Evolutionary conservation across 1,140 invertebrate species (phyloP), one percentile per base, ranked within the genome.

Genomic region (Popillia japonica): DNA sequence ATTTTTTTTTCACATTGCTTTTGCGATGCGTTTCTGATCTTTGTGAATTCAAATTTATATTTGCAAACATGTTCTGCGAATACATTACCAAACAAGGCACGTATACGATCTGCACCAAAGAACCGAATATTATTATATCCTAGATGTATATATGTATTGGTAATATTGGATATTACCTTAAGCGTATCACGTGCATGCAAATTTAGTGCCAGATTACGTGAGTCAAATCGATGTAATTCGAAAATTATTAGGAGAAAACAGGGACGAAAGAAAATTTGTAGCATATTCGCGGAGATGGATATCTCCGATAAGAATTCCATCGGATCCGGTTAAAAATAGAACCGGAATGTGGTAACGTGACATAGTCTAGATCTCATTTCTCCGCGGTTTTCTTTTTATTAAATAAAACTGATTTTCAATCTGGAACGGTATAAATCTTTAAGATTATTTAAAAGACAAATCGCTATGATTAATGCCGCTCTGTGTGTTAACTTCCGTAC

Each of bases 171-270:
- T 55, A n/a, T 55, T 55, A 55, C 48, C 48, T 55, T 55, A 55
- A n/a, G 48, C 48, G 48, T 55, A 55, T 55, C 48, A 55, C 48
- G 48, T 55, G 0, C 17, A 55, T 55, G 48, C 48, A 55, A 55
- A 55, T 55, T 55, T 55, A 55, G n/a, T 6, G 14, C 48, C 48
- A 55, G 48, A 7, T 55, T 55, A 55, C 48, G 48, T 55, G 48
- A 55, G 48, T 55, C 6, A 55, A 55, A 55, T 55, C 48, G 48
- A 55, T 55, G 17, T 55, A 55, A 55, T 55, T 55, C 48, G 48
- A 55, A 55, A 34, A 55, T 55, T 55, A 55, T 55, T 55, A 55
- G 14, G 6, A n/a, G 48, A 55, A 55, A 20, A 17, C 14, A 3
- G 2, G 6, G n/a, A 17, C 0, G 11, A n/a, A 55, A 55, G 17